A percentile compares a stretch with the other conserved stretches of the same genome.
Conservation (phyloP, 2,797 vertebrate species). For the Helicolenus hilgendorfi region DNA sequence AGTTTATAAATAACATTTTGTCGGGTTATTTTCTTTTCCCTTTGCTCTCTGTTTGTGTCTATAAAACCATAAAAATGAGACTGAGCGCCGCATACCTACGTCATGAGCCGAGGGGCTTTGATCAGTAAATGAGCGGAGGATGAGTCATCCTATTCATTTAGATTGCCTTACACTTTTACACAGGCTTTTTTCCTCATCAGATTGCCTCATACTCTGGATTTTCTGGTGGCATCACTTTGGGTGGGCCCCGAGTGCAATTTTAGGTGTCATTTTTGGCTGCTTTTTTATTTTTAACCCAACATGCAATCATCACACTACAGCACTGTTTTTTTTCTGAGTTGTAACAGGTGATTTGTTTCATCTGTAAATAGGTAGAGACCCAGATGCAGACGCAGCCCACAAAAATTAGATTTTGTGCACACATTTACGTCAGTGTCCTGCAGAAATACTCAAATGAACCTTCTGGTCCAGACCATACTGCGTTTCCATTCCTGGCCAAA, state of each 20-base stretch:
- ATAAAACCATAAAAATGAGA: constrained; percentile 59
- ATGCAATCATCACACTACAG: background rate
- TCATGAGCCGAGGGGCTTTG: constrained; percentile 72
- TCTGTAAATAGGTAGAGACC: constrained; percentile 36
- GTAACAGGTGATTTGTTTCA: constrained; percentile 44
- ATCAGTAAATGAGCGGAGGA: constrained; percentile 66
- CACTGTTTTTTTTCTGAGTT: background rate
- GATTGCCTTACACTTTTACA: constrained; percentile 52
- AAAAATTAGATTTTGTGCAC: constrained; percentile 33
- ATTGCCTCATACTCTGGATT: constrained; percentile 43
- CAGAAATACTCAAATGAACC: constrained; percentile 66
- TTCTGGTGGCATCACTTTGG: constrained; percentile 21
- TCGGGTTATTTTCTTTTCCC: constrained; percentile 7
- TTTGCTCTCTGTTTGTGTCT: constrained; percentile 46
- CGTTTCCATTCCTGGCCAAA: constrained; percentile 63
- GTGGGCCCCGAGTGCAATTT: constrained; percentile 7
- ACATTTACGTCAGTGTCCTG: constrained; percentile 54
- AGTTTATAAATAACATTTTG: constrained; percentile 72
- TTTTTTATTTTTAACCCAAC: constrained; percentile 22
- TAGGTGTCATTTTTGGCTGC: background rate
- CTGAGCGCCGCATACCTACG: constrained; percentile 42
- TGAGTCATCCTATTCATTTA: constrained; percentile 78
- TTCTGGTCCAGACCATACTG: constrained; percentile 38
- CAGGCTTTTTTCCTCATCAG: constrained; percentile 54
- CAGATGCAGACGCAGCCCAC: background rate